Conservation (phyloP, 2,888 invertebrate genomes). For the Drosophila lutescens region DNA sequence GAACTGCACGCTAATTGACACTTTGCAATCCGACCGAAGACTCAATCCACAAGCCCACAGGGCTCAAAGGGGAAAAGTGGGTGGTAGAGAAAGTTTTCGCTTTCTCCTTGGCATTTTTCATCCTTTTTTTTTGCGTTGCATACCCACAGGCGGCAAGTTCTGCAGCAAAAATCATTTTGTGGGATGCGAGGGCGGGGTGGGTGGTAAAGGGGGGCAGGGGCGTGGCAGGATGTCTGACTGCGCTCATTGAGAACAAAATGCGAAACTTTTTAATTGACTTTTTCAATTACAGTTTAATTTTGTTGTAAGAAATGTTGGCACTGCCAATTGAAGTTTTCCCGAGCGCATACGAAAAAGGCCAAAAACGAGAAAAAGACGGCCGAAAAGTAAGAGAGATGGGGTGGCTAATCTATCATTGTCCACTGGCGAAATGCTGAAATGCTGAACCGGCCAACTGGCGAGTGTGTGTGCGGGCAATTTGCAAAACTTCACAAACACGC, state of each 20-base stretch:
- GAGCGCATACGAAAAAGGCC: constrained; percentile 26
- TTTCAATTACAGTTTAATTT: constrained; percentile 78
- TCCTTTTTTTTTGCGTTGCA: constrained; percentile 11
- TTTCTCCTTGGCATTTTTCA: constrained; percentile 1
- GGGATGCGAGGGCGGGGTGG: background rate
- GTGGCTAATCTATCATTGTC: constrained; percentile 71
- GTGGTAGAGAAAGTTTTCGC: constrained; percentile 25
- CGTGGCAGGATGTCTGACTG: constrained; percentile 34
- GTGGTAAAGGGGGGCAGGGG: background rate
- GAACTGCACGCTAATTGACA: constrained; percentile 64
- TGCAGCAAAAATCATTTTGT: constrained; percentile 42
- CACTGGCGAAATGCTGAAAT: constrained; percentile 27
- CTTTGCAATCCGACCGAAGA: constrained; percentile 48
- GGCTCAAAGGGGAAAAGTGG: background rate
- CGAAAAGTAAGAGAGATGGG: background rate
- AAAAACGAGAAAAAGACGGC: constrained; percentile 2
- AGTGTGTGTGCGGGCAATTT: constrained; percentile 55
- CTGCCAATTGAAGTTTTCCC: constrained; percentile 71
- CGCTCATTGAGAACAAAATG: constrained; percentile 59
- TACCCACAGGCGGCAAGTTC: constrained; percentile 41
- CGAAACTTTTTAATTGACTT: constrained; percentile 78
- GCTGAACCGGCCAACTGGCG: constrained; percentile 22
- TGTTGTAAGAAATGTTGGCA: constrained; percentile 68
- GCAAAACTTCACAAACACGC: constrained; percentile 75
- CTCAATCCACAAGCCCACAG: constrained; percentile 21